Conservation (phyloP, 2,797 vertebrate species). For the Acestrorhynchus altus region DNA sequence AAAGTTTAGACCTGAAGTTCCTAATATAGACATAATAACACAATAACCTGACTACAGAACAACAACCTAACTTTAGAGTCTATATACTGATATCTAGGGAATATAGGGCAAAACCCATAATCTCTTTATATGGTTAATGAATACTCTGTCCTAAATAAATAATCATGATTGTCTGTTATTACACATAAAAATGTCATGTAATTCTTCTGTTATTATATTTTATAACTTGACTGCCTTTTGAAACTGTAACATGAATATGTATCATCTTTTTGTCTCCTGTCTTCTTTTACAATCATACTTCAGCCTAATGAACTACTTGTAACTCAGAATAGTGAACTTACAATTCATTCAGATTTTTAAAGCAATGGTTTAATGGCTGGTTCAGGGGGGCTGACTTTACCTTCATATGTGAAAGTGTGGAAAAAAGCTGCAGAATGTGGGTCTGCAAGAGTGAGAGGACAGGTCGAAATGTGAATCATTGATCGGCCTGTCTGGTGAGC, state of each 20-base stretch:
- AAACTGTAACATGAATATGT: neutral
- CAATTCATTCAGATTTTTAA: neutral
- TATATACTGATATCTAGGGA: too few relatives aligned
- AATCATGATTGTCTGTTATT: too few relatives aligned
- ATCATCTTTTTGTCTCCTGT: neutral
- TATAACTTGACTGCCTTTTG: neutral
- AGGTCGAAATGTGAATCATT: constrained; percentile 4
- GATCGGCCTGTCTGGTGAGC: constrained; percentile 2
- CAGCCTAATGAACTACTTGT: neutral
- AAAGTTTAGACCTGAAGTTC: too few relatives aligned
- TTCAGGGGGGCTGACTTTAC: neutral
- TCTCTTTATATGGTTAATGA: too few relatives aligned
- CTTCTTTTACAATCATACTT: neutral
- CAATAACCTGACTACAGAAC: too few relatives aligned
- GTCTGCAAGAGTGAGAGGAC: neutral
- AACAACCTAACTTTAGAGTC: too few relatives aligned
- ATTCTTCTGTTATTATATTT: too few relatives aligned
- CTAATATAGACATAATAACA: too few relatives aligned
- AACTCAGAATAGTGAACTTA: neutral
- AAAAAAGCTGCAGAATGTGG: neutral
- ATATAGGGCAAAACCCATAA: too few relatives aligned
- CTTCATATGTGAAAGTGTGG: neutral
- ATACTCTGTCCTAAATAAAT: too few relatives aligned
- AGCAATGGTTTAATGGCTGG: neutral
- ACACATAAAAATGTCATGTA: neutral